phyloP scores from a whole-genome alignment of 2,888 invertebrate species.

The Heliconius cydno region DNA sequence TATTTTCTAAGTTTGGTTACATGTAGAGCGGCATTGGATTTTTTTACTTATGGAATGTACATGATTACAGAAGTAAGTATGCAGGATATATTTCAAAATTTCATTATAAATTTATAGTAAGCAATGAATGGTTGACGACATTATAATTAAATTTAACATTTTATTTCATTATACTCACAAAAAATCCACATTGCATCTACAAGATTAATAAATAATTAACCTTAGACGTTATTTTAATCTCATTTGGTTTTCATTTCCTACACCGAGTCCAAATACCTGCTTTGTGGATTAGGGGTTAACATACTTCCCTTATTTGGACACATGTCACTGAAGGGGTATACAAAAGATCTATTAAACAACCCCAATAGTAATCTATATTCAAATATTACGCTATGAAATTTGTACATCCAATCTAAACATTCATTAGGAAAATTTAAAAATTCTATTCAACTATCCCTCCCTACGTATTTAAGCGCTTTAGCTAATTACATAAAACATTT shows the following conservation, averaged over 20 bases:
- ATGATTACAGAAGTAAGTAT: no score
- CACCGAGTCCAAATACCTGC: conserved; percentile 14
- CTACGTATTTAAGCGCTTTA: conserved; percentile 75
- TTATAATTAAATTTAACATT: background rate
- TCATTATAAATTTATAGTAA: no score
- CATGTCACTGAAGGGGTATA: conserved; percentile 66
- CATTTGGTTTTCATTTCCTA: conserved; percentile 31
- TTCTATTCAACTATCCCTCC: conserved; percentile 64
- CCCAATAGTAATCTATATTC: conserved; percentile 71
- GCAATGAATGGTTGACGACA: no score
- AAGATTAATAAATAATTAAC: conserved; percentile 1
- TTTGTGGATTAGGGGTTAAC: conserved; percentile 36
- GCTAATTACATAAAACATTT: conserved; percentile 81
- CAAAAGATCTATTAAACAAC: conserved; percentile 59
- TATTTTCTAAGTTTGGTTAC: no score
- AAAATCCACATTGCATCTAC: no score
- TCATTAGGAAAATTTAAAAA: conserved; percentile 74
- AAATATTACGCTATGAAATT: conserved; percentile 70
- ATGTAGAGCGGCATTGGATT: no score
- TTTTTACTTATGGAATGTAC: no score
- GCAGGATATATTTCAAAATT: no score
- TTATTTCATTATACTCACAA: background rate
- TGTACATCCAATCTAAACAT: conserved; percentile 79
- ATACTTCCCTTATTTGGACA: conserved; percentile 68
- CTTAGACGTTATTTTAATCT: conserved; percentile 23